A percentile compares a stretch with the other conserved stretches of the same genome.
Evolutionary conservation across 2,113 vertebrate genomes (phyloP).

Genomic region (Gymnorhina tibicen): DNA sequence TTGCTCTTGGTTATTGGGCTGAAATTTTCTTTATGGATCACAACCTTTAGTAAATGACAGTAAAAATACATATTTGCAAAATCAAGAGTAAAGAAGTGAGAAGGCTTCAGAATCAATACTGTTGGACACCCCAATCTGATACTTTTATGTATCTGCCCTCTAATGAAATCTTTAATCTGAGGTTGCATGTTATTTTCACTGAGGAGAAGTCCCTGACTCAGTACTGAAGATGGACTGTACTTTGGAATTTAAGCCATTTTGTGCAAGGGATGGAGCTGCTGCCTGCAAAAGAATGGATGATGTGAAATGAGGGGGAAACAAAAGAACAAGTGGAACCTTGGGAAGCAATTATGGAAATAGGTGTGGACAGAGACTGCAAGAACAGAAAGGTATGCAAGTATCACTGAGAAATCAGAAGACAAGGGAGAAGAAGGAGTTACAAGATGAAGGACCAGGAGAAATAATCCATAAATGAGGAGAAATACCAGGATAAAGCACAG

Average conservation of each 20-base stretch:
- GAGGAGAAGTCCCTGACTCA: background rate
- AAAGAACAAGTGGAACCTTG: background rate
- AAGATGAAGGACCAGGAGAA: background rate
- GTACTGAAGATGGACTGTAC: background rate
- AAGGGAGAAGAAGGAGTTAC: background rate
- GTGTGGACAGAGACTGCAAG: background rate
- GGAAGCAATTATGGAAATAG: background rate
- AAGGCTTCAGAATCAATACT: background rate
- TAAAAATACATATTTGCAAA: background rate
- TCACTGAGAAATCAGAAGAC: background rate
- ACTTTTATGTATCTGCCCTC: background rate
- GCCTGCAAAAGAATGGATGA: background rate
- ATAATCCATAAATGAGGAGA: background rate
- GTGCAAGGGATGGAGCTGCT: background rate
- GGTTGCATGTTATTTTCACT: background rate
- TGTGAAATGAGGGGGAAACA: background rate
- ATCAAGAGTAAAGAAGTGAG: background rate
- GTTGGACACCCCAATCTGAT: background rate
- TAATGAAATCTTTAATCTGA: background rate
- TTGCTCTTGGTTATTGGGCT: background rate
- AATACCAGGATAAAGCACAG: background rate
- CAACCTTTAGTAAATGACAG: background rate
- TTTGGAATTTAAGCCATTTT: background rate
- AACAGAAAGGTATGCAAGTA: background rate
- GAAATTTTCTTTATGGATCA: background rate